A percentile compares a stretch with the other conserved stretches of the same genome.
Conservation (phyloP, 2,797 vertebrate genomes). For the Trachops cirrhosus region DNA sequence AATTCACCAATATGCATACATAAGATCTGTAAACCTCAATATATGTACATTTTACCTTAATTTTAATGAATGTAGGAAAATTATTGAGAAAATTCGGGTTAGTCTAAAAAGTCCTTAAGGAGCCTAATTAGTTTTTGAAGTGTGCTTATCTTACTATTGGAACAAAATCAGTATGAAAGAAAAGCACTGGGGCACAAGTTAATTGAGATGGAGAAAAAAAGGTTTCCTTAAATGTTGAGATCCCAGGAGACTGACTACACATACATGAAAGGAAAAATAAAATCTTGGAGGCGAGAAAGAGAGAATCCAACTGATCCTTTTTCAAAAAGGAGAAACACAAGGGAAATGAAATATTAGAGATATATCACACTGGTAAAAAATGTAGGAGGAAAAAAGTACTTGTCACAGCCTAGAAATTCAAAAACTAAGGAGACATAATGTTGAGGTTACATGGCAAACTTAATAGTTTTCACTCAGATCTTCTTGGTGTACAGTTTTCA, state of each 20-base stretch:
- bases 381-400: background rate
- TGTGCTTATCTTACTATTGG: background rate
- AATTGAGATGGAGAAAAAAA: background rate
- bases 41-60: background rate
- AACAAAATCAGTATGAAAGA: background rate
- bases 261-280: background rate
- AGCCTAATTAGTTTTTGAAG: background rate
- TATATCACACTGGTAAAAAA: background rate
- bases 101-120: background rate
- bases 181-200: background rate
- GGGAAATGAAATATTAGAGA: background rate
- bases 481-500: background rate
- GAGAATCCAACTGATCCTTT: background rate
- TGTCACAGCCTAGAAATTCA: background rate
- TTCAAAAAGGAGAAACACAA: background rate
- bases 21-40: background rate
- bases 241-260: background rate
- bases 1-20: background rate
- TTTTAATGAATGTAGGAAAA: background rate
- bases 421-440: background rate
- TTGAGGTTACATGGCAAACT: background rate
- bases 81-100: background rate
- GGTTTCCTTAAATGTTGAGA: background rate
- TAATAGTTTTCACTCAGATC: background rate
- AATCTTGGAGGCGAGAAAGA: background rate